Evolutionary conservation across 2,797 vertebrate genomes (phyloP), one percentile per base, ranked within the genome.

Genomic region (Cuculus canorus): DNA sequence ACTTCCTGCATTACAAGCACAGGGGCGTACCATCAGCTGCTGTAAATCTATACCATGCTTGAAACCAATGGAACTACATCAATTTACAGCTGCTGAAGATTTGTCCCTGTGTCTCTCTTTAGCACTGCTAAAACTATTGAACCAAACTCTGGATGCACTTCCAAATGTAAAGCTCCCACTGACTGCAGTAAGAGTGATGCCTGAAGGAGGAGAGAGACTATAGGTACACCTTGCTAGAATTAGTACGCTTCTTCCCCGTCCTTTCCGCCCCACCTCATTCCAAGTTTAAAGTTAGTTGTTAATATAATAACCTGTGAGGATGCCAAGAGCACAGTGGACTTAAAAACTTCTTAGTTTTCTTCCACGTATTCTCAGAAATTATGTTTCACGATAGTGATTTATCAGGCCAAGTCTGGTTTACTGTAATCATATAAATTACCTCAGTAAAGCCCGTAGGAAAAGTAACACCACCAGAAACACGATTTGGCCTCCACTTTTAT

Each of bases 301-400:
- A 80, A 72, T 87, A 86, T 33, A 21, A 19, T 47, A 84, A 88
- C 30, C 83, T 33, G 11, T 25, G 60, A 93, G 19, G 37, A 93
- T 85, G 37, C n/a, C 30, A 75, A 85, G 19, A 73, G 13, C 0
- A 0, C n/a, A 72, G 66, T 0, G 0, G 27, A 86, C 41, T 79
- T 88, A 43, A 66, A 64, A 71, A 76, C 54, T 89, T 90, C 10
- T 35, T 30, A 11, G 7, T 27, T 52, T 90, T 88, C 63, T 78
- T 76, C 56, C 22, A 41, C 5, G 4, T 16, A 56, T 17, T 68
- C 13, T 21, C 53, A 57, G 64, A 88, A 92, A 92, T 50, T 60
- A 43, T 35, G 2, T 37, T 72, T 41, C 54, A 6, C 50, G 77
- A 63, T 48, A 64, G 17, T 3, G 28, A 82, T 77, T 84, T 90